Evolutionary conservation across 1,140 invertebrate genomes (phyloP), one percentile per base, ranked within the genome.

Genomic region (Ceratitis capitata): DNA sequence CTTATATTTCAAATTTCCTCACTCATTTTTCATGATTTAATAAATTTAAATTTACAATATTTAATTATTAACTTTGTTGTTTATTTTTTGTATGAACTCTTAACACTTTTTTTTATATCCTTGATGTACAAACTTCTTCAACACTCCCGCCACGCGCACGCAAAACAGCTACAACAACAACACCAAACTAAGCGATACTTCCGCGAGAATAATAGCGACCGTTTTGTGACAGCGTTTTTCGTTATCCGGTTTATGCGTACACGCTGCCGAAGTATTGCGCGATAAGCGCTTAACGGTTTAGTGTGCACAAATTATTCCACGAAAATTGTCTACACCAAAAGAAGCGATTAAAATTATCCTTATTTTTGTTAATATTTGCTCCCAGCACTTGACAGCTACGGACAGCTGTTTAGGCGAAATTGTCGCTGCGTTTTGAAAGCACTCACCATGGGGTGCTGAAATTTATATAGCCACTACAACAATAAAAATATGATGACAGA

Each of bases 381-480:
- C 14, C 61, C 61, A 69, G 69, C 35, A 78, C 39, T 78, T 45
- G 32, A 32, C 39, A 3, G 69, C n/a, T 42, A 23, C 10, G 16
- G 19, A 39, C 23, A 45, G 39, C 69, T 23, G 26, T 23, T 78
- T 78, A n/a, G 39, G 39, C 69, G 35, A 42, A 78, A 78, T 45
- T 45, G 45, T 39, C 39, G 69, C 45, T 47, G 39, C 42, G 1
- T 78, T 78, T 78, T 78, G 39, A 78, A 1, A 45, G 69, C 69
- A 19, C 19, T 47, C 39, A 39, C 69, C 23, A 78, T 78, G 35
- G 69, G 35, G 69, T 39, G 39, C 42, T 78, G 69, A 23, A 78
- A 45, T 78, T 78, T 78, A 78, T 78, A 78, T 78, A 78, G 69
- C 69, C 61, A 4, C 6, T 39, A 74, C 32, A 74, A 74, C 35